Evolutionary conservation across 2,888 invertebrate species (phyloP).

Genomic region (Drosophila yooni): DNA sequence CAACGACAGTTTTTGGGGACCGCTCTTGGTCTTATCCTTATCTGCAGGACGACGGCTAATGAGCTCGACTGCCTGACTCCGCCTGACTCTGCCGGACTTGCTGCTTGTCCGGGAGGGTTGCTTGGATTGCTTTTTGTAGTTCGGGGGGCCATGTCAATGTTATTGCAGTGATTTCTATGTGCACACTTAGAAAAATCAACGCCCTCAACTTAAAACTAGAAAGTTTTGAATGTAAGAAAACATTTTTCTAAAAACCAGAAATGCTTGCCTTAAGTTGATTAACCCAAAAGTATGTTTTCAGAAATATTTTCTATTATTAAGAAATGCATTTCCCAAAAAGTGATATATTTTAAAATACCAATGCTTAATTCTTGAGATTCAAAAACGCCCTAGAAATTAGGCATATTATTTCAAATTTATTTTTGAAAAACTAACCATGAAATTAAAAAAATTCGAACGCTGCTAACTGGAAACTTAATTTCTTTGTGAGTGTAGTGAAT

Average conservation of each 20-base stretch:
- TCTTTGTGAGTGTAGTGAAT: background rate
- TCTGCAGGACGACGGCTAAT: slow-evolving; percentile 72
- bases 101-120: slow-evolving; percentile 35
- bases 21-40: slow-evolving; percentile 62
- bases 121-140: slow-evolving; percentile 16
- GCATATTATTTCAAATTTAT: background rate
- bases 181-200: background rate
- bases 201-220: background rate
- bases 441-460: background rate
- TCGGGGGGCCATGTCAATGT: slow-evolving; percentile 64
- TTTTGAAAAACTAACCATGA: background rate
- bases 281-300: background rate
- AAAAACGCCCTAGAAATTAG: background rate
- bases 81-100: slow-evolving; percentile 39
- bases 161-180: slow-evolving; percentile 74
- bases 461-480: background rate
- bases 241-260: background rate
- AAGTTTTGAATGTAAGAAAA: background rate
- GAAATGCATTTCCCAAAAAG: no score
- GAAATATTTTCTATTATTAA: background rate
- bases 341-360: no score
- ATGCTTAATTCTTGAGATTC: no score
- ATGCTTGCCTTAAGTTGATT: background rate
- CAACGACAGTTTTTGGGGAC: slow-evolving; percentile 40
- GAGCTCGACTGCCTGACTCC: slow-evolving; percentile 53